Evolutionary conservation across 2,888 invertebrate species (phyloP).

Genomic region (Sminthurides aquaticus): DNA sequence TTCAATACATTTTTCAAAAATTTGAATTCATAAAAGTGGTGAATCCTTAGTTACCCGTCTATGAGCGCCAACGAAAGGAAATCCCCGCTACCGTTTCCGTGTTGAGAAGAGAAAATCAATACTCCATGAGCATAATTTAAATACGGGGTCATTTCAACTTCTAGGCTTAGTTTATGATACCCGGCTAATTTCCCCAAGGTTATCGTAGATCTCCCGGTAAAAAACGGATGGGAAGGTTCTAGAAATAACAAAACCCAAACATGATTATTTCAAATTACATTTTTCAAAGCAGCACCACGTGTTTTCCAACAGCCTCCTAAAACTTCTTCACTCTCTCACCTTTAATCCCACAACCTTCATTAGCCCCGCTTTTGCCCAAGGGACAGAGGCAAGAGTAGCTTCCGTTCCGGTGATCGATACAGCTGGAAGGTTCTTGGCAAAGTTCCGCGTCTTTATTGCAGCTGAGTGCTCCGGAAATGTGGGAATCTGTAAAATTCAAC

Average conservation of each 20-base stretch:
- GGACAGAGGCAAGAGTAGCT: constrained; percentile 41
- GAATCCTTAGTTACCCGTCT: constrained; percentile 55
- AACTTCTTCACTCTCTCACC: too few relatives aligned
- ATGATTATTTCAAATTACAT: too few relatives aligned
- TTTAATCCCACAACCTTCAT: not conserved
- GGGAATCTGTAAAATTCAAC: constrained; percentile 36
- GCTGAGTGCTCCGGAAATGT: constrained; percentile 33
- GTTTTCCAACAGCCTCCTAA: too few relatives aligned
- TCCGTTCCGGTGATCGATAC: constrained; percentile 41
- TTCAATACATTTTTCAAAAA: not conserved
- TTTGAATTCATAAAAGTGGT: not conserved
- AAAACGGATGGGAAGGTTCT: constrained; percentile 56
- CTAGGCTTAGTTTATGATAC: constrained; percentile 74
- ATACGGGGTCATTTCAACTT: constrained; percentile 77
- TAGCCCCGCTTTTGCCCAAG: constrained; percentile 24
- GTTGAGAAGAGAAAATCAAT: constrained; percentile 78
- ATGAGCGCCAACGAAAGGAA: constrained; percentile 75
- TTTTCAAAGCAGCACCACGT: constrained; percentile 3
- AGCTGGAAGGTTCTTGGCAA: constrained; percentile 36
- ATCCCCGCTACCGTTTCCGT: constrained; percentile 73
- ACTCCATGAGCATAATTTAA: constrained; percentile 64
- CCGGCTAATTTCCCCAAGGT: constrained; percentile 70
- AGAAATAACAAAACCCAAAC: constrained; percentile 3
- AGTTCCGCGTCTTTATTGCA: constrained; percentile 32
- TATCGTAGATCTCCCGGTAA: constrained; percentile 72